phyloP scores from a whole-genome alignment of 1,140 invertebrate genomes.

The Diorhabda carinulata region DNA sequence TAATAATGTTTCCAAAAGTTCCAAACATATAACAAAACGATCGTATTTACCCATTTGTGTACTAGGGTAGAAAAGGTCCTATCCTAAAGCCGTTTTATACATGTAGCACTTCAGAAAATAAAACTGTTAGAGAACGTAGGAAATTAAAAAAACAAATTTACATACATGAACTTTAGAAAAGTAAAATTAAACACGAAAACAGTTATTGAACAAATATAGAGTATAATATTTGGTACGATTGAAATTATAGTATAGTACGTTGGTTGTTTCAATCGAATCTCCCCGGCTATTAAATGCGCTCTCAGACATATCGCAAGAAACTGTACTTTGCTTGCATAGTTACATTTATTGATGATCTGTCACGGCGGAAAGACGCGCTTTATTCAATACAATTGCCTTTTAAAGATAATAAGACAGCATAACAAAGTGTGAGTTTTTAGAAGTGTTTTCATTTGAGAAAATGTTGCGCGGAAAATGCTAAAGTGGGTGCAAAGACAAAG shows the following conservation, averaged over 20 bases:
- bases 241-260: neutral
- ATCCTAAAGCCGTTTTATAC: too few species aligned
- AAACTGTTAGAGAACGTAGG: too few species aligned
- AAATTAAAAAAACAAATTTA: too few species aligned
- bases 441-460: neutral
- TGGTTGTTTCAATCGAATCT: neutral
- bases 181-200: too few species aligned
- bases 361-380: conserved; percentile 19
- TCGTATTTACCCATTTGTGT: too few species aligned
- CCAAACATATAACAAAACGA: too few species aligned
- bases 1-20: too few species aligned
- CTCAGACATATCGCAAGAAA: conserved; percentile 17
- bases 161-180: too few species aligned
- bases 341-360: conserved; percentile 27
- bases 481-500: conserved; percentile 39
- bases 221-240: too few species aligned
- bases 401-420: conserved; percentile 6
- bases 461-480: conserved; percentile 26
- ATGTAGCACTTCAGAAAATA: too few species aligned
- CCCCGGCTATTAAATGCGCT: conserved; percentile 10
- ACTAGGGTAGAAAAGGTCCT: too few species aligned
- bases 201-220: too few species aligned
- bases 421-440: conserved; percentile 8
- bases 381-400: conserved; percentile 3
- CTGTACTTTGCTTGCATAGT: conserved; percentile 21